Conservation (phyloP, 1,140 invertebrate species). For the Sycobia sp. region DNA sequence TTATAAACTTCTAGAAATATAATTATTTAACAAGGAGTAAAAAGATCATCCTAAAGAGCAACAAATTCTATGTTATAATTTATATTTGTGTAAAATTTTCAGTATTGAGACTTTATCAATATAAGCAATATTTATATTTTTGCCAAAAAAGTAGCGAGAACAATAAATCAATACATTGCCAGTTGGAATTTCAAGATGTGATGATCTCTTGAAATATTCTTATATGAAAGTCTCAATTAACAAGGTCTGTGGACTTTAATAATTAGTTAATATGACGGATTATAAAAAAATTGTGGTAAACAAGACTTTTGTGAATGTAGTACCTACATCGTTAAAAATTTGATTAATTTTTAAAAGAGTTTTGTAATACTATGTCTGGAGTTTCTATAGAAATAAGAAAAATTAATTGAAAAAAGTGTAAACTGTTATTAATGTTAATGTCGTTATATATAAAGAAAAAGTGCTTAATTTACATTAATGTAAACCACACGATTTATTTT, state of each 20-base stretch:
- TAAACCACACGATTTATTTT: slow-evolving; percentile 24
- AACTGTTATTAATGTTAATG: slow-evolving; percentile 32
- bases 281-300: slow-evolving; percentile 11
- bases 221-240: slow-evolving; percentile 41
- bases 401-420: slow-evolving; percentile 7
- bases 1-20: slow-evolving; percentile 3
- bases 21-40: not conserved
- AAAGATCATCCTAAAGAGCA: slow-evolving; percentile 1
- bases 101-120: slow-evolving; percentile 16
- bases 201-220: slow-evolving; percentile 16
- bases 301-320: slow-evolving; percentile 15
- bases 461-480: slow-evolving; percentile 30
- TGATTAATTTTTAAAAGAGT: slow-evolving; percentile 36
- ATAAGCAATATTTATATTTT: slow-evolving; percentile 33
- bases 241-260: slow-evolving; percentile 35
- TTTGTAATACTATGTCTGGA: slow-evolving; percentile 29
- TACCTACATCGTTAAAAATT: slow-evolving; percentile 40
- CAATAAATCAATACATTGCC: not conserved
- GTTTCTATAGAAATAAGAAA: slow-evolving; percentile 18
- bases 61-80: slow-evolving; percentile 22
- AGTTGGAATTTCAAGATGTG: slow-evolving; percentile 4
- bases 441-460: slow-evolving; percentile 28
- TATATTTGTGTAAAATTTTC: slow-evolving; percentile 19
- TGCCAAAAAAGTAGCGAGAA: slow-evolving; percentile 23
- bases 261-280: slow-evolving; percentile 9